A percentile compares a stretch with the other conserved stretches of the same genome.
Evolutionary conservation across 2,888 invertebrate species (phyloP).

Genomic region (Philonicus albiceps): DNA sequence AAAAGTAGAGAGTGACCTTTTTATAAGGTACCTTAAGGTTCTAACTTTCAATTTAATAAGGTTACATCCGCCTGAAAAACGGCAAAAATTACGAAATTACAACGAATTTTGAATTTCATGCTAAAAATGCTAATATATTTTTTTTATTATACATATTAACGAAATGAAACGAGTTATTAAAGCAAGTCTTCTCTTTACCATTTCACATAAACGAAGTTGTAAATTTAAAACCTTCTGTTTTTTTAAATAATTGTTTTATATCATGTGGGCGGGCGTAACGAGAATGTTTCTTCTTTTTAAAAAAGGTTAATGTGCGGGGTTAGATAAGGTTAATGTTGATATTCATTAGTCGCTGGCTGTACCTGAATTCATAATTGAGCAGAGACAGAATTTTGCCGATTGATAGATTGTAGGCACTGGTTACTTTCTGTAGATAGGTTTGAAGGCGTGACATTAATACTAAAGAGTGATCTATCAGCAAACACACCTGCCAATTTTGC

Average conservation of each 20-base stretch:
- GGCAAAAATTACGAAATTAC: no score
- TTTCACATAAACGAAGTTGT: neutral
- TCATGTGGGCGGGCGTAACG: neutral
- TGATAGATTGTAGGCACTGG: neutral
- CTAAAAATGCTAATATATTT: no score
- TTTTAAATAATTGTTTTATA: neutral
- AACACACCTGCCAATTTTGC: neutral
- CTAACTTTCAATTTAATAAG: no score
- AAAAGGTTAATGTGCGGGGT: neutral
- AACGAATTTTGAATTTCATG: no score
- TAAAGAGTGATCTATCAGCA: neutral
- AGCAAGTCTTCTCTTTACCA: no score
- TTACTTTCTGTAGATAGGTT: neutral
- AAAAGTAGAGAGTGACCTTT: no score
- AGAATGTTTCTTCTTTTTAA: neutral
- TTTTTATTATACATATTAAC: no score
- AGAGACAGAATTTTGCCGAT: neutral
- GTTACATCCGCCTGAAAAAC: no score
- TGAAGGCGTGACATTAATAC: neutral
- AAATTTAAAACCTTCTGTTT: neutral
- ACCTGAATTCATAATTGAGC: neutral
- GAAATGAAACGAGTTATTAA: no score
- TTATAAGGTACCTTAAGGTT: no score
- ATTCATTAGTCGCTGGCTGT: neutral
- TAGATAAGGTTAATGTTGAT: neutral